Percentiles rank a stretch among this genome's conserved stretches.
Conservation (phyloP, 2,888 invertebrate species). For the Volucella zonaria region DNA sequence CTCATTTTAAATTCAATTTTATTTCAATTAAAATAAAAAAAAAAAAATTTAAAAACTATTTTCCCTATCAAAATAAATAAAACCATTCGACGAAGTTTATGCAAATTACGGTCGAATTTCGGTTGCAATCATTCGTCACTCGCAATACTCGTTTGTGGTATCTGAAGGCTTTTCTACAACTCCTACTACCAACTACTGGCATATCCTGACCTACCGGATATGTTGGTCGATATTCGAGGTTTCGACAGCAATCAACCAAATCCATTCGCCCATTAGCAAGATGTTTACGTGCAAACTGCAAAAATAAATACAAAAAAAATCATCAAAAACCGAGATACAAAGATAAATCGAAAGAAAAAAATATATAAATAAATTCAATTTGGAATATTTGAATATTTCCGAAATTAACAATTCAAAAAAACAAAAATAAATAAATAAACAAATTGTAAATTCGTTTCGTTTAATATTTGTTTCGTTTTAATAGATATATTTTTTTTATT, state of each 20-base stretch:
- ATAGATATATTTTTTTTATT: conserved; percentile 21
- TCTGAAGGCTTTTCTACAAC: conserved; percentile 20
- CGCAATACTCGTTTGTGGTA: conserved; percentile 14
- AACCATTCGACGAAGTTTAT: conserved; percentile 5
- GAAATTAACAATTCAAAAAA: background rate
- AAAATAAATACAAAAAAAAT: background rate
- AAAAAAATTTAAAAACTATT: background rate
- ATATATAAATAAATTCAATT: no score
- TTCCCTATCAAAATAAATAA: background rate
- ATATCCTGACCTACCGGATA: conserved; percentile 5
- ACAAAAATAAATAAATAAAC: background rate
- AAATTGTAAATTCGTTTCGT: conserved; percentile 30
- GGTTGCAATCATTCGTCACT: background rate
- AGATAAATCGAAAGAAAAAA: background rate
- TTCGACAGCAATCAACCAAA: conserved; percentile 58
- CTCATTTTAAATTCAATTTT: conserved; percentile 11
- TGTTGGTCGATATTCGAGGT: conserved; percentile 56
- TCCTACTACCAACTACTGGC: background rate
- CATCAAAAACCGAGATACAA: background rate
- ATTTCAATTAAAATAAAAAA: conserved; percentile 14
- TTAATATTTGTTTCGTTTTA: conserved; percentile 15
- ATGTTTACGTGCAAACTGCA: background rate
- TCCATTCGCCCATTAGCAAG: conserved; percentile 31
- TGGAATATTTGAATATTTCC: background rate
- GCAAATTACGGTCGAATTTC: conserved; percentile 14